phyloP scores from a whole-genome alignment of 2,888 invertebrate species.

The Tiliacea citrago region DNA sequence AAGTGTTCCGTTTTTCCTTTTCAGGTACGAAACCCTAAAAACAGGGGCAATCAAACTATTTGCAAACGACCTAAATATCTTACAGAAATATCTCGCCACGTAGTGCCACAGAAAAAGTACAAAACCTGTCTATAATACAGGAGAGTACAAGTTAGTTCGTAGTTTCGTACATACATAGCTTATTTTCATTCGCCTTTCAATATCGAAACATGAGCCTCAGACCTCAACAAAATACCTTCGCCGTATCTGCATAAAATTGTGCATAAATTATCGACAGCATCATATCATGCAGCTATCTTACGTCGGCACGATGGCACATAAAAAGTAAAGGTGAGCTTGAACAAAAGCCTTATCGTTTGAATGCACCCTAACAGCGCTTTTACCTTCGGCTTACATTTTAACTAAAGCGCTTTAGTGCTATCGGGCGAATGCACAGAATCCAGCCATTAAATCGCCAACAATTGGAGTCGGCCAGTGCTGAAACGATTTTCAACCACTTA shows the following conservation, averaged over 20 bases:
- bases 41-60: background rate
- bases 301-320: conserved; percentile 50
- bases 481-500: conserved; percentile 79
- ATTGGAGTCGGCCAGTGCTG: conserved; percentile 70
- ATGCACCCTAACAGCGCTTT: conserved; percentile 68
- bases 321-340: conserved; percentile 61
- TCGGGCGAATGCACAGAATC: conserved; percentile 68
- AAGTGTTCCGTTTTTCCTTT: too few species aligned
- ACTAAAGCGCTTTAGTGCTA: conserved; percentile 67
- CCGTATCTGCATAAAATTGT: conserved; percentile 52
- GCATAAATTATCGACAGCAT: conserved; percentile 61
- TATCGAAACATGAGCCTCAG: conserved; percentile 20
- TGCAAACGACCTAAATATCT: background rate
- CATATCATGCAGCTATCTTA: conserved; percentile 63
- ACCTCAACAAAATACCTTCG: conserved; percentile 35
- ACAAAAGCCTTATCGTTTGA: conserved; percentile 69
- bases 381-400: conserved; percentile 70
- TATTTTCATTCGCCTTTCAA: conserved; percentile 29
- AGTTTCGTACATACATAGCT: background rate
- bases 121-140: background rate
- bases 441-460: conserved; percentile 74
- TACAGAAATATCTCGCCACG: background rate
- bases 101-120: background rate
- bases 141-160: background rate
- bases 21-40: background rate